phyloP scores from a whole-genome alignment of 2,113 vertebrate genomes.

The Chrysochloris asiatica region DNA sequence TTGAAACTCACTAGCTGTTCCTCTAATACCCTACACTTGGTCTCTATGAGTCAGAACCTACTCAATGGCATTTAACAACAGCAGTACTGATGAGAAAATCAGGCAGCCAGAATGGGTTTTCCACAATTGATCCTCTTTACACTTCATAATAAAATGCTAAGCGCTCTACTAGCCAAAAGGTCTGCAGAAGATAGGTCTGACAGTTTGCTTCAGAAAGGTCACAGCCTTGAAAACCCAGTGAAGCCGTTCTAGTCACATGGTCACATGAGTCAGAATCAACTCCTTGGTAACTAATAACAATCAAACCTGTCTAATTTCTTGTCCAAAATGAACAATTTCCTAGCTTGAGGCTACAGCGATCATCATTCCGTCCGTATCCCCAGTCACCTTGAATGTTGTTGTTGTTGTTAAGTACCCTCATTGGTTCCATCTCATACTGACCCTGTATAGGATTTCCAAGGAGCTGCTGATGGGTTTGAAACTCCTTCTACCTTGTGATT shows the following conservation, averaged over 20 bases:
- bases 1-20: too few species aligned
- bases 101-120: constrained; percentile 15
- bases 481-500: too few species aligned
- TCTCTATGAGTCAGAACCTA: too few species aligned
- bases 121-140: too few species aligned
- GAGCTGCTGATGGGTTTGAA: too few species aligned
- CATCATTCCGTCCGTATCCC: background rate
- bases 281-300: background rate
- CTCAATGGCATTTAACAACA: too few species aligned
- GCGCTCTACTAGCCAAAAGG: background rate
- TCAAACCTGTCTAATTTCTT: background rate
- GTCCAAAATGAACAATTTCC: background rate
- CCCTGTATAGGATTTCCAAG: too few species aligned
- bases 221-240: background rate
- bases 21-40: too few species aligned
- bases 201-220: background rate
- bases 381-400: background rate
- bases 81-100: background rate
- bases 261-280: background rate
- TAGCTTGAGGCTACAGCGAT: background rate
- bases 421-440: too few species aligned
- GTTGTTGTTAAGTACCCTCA: too few species aligned
- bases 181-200: background rate
- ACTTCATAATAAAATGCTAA: too few species aligned
- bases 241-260: background rate